phyloP scores from a whole-genome alignment of 2,113 vertebrate genomes.

The Tautogolabrus adspersus region DNA sequence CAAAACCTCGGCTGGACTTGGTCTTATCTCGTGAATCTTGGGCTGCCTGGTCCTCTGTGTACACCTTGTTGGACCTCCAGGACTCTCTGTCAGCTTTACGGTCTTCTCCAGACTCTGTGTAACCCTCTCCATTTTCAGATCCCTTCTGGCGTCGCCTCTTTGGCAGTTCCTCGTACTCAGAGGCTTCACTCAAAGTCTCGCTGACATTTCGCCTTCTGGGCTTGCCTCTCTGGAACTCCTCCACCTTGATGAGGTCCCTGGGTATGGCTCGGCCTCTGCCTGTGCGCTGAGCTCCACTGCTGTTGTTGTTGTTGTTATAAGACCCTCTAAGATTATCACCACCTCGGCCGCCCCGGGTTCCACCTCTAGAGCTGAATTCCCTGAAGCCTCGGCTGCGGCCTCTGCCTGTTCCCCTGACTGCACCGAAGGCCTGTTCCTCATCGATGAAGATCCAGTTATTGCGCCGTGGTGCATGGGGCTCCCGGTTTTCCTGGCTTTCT shows the following conservation, averaged over 20 bases:
- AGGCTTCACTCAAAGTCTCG: conserved; percentile 95
- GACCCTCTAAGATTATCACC: conserved; percentile 75
- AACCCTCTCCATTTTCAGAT: conserved; percentile 86
- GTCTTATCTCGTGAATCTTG: conserved; percentile 85
- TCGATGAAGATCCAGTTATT: conserved; percentile 99
- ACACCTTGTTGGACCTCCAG: conserved; percentile 93
- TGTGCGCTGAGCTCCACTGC: conserved; percentile 75
- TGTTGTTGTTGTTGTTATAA: conserved; percentile 73
- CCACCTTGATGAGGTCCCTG: conserved; percentile 86
- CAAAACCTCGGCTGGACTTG: conserved; percentile 86
- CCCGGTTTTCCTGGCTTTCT: conserved; percentile 78
- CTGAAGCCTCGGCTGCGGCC: conserved; percentile 91
- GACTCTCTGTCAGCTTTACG: conserved; percentile 91
- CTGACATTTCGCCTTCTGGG: conserved; percentile 93
- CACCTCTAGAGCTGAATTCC: conserved; percentile 91
- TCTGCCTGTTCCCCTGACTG: conserved; percentile 86
- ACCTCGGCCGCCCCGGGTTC: conserved; percentile 78
- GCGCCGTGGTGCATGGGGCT: conserved; percentile 86
- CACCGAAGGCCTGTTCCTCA: conserved; percentile 95
- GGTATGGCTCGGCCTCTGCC: conserved; percentile 85
- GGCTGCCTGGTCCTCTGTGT: conserved; percentile 86
- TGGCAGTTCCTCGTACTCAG: conserved; percentile 95
- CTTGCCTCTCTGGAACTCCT: conserved; percentile 90
- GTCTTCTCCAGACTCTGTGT: conserved; percentile 80
- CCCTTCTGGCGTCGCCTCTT: conserved; percentile 93